Evolutionary conservation across 1,140 invertebrate species (phyloP), one percentile per base, ranked within the genome.

Genomic region (Pseudobourletiella spinata): DNA sequence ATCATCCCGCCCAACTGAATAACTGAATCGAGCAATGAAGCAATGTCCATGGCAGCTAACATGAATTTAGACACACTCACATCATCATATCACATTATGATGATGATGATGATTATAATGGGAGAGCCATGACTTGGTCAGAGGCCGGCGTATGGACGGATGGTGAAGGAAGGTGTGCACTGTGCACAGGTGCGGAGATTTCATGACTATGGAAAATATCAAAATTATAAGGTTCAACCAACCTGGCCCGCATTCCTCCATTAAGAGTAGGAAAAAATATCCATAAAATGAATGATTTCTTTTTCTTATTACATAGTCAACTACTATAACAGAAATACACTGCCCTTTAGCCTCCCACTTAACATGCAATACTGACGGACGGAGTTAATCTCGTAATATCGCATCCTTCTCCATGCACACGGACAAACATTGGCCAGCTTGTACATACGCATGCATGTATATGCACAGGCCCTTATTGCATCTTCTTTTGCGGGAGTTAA

Each of bases 31-130:
- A 55, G 54, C 51, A 62, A 62, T 62, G 60, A 57, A 57, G 42
- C 46, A 51, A 62, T 62, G 52, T 25, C 60, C 35, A 62, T 63
- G 61, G 61, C 61, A 63, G 55, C 43, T 58, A n/a, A 63, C 61
- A 63, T 63, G 61, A 58, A 63, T 63, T 63, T 58, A 63, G 61
- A 63, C 61, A 63, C 61, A 63, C 55, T 58, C 61, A 52, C 48
- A 63, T 63, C 61, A 63, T 63, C 61, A 63, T 63, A 63, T 63
- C 55, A 63, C 61, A 63, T 63, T 63, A 63, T 63, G 56, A 63
- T 44, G 46, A 63, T 63, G 56, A 63, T 44, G 46, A 54, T 63
- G 35, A 43, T 42, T 57, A 57, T 57, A 57, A 43, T 57, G 55
- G 39, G 35, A 43, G 51, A 57, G 35, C 26, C 25, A 30, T 18